These are phyloP conservation scores for Lissocephala sabroskyi DNA, from an alignment of 2,888 invertebrate species.

Conservation along the genomic window DNA sequence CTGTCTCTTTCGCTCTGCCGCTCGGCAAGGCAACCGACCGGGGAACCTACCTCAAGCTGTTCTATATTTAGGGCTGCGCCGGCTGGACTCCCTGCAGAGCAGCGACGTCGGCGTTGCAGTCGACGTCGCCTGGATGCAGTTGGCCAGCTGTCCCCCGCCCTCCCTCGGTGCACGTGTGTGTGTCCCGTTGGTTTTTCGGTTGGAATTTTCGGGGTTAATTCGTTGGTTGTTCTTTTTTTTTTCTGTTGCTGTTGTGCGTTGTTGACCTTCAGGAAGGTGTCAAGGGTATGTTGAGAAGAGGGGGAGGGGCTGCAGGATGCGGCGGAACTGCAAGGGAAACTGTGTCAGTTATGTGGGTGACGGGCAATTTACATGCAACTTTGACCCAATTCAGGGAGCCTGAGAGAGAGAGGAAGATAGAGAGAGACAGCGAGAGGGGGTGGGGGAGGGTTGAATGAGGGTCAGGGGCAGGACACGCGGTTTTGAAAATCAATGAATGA, in stretches of 20 bases:
- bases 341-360: background rate
- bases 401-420: no score
- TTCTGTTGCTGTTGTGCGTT: background rate
- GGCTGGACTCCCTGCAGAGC: constrained; percentile 18
- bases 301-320: no score
- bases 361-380: constrained; percentile 1
- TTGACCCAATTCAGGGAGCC: background rate
- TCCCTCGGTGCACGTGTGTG: background rate
- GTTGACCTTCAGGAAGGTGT: no score
- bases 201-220: background rate
- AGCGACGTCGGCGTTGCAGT: constrained; percentile 1
- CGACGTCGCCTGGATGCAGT: background rate
- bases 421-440: no score
- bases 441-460: background rate
- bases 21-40: constrained; percentile 25
- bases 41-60: constrained; percentile 58
- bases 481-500: constrained; percentile 7
- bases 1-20: constrained; percentile 13
- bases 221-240: background rate
- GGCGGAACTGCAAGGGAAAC: no score
- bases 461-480: background rate
- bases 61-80: constrained; percentile 66
- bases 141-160: background rate
- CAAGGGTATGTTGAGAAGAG: no score
- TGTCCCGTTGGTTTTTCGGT: background rate